Conservation (phyloP, 2,888 invertebrate genomes). For the Punctoribates punctum region DNA sequence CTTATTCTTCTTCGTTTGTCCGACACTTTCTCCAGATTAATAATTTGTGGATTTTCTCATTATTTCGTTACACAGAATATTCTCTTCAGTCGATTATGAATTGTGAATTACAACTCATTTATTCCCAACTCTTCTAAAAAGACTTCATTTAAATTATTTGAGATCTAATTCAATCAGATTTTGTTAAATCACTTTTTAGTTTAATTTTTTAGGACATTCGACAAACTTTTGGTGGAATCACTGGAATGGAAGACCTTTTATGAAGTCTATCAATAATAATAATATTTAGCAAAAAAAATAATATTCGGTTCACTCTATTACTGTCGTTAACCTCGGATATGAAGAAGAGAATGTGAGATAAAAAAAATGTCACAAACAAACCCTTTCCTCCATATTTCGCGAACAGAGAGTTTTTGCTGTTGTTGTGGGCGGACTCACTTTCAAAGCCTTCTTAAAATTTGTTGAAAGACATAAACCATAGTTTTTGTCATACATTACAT, state of each 20-base stretch:
- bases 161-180: too few species aligned
- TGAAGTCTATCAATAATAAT: background rate
- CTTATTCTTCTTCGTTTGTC: background rate
- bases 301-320: background rate
- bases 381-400: background rate
- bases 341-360: background rate
- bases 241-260: too few species aligned
- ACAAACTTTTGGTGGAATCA: too few species aligned
- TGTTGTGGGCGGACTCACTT: background rate
- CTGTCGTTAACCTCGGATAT: background rate
- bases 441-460: background rate
- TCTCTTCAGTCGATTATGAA: too few species aligned
- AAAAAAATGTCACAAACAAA: slow-evolving; percentile 1
- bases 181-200: too few species aligned
- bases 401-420: background rate
- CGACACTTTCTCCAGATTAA: too few species aligned
- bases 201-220: too few species aligned
- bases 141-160: too few species aligned
- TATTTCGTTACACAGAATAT: too few species aligned
- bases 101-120: too few species aligned
- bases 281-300: background rate
- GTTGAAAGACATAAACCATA: background rate
- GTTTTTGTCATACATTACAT: background rate
- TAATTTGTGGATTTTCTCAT: too few species aligned
- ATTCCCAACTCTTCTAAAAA: too few species aligned